Base-by-base conservation (phyloP, 1,140 invertebrate species). In the Coptotermes formosanus region DNA sequence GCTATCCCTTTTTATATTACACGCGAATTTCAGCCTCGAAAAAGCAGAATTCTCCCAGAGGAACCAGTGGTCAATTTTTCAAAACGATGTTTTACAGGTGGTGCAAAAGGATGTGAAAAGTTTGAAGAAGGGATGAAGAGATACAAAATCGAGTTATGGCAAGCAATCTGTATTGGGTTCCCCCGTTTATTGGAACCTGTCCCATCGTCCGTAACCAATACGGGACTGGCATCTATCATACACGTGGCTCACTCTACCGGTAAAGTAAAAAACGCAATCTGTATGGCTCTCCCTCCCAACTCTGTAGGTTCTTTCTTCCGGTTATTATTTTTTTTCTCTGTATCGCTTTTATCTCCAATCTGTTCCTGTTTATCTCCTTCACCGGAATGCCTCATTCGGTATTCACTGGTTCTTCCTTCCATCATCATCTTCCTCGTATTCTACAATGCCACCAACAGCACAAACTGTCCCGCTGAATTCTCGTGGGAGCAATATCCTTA, bases 121-220 rank as follows among this genome's bases (percentile, higher is more conserved):
- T n/a, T 69, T 69, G 64, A 25, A 69, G 64, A n/a, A 69, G 64
- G 25, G 32, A 8, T 21, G 32, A 32, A 43, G 82, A n/a, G 82
- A 52, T 11, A 23, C 43, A 83, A 43, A 83, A 83, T 52, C 82
- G 48, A 83, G 43, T 83, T 43, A 43, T 83, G 21, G 82, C 82
- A 44, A 16, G 82, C 23, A 83, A 83, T 83, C 82, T 23, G 64
- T 83, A 83, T 83, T 21, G 48, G 82, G 82, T 4, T 52, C 21
- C 14, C 43, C 32, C 43, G 32, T 44, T 83, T 83, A 83, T 83
- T 83, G 82, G 82, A 83, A 83, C 2, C 82, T 83, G 82, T 43
- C 82, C 48, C 82, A 83, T 83, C 32, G 12, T 16, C 82, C 12
- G 82, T 7, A 83, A 83, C 82, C 82, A 83, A 83, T 83, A 83